Evolutionary conservation across 2,113 vertebrate genomes (phyloP).

Genomic region (Strix uralensis): DNA sequence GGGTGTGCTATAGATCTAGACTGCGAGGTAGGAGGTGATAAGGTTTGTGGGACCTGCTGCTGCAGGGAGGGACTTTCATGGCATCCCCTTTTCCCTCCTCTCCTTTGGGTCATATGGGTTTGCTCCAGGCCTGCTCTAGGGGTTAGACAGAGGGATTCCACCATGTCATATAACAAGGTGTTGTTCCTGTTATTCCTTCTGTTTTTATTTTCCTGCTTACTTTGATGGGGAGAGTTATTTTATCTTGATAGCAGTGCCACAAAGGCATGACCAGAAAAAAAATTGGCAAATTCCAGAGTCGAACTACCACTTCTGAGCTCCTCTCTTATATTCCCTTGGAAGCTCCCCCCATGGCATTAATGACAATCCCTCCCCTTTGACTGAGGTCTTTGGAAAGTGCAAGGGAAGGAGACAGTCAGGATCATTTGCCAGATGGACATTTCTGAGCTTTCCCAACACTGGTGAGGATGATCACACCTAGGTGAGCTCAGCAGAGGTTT

Average conservation of each 20-base stretch:
- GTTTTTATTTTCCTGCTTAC: background rate
- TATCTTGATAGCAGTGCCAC: background rate
- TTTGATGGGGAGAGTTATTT: background rate
- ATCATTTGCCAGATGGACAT: background rate
- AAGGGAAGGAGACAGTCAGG: background rate
- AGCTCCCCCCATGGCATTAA: background rate
- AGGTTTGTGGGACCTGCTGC: background rate
- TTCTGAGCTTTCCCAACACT: background rate
- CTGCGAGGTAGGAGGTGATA: accelerated
- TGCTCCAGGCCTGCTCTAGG: background rate
- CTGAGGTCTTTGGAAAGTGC: background rate
- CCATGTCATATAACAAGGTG: background rate
- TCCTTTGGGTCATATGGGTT: accelerated
- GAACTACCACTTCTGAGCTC: background rate
- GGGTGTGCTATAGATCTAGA: background rate
- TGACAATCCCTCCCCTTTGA: background rate
- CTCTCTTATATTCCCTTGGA: background rate
- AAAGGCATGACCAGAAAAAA: background rate
- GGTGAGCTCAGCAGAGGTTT: background rate
- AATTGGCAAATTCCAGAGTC: background rate
- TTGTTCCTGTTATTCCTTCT: background rate
- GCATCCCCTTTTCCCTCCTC: background rate
- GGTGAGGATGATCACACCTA: background rate
- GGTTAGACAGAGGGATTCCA: background rate
- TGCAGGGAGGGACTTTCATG: background rate